Conservation (phyloP, 2,888 invertebrate genomes). For the Lissonota sp. region DNA sequence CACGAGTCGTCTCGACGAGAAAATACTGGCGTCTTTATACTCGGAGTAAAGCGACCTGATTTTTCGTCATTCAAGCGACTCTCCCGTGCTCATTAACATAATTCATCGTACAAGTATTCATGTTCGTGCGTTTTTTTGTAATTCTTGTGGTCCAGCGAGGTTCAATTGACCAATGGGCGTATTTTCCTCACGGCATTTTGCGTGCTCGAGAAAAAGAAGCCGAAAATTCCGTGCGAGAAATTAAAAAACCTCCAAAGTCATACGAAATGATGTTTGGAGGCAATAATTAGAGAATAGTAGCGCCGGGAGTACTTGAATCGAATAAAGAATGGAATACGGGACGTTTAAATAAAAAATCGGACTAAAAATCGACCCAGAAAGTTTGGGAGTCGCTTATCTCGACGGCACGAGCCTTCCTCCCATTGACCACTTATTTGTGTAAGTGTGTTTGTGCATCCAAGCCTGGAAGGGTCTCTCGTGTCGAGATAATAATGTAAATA, state of each 20-base stretch:
- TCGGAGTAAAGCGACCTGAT: slow-evolving; percentile 35
- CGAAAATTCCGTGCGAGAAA: background rate
- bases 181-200: slow-evolving; percentile 14
- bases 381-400: background rate
- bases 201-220: slow-evolving; percentile 4
- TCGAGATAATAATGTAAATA: slow-evolving; percentile 20
- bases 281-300: background rate
- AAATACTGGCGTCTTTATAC: slow-evolving; percentile 49
- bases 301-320: background rate
- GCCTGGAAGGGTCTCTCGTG: slow-evolving; percentile 18
- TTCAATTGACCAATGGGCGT: slow-evolving; percentile 50
- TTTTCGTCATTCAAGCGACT: slow-evolving; percentile 21
- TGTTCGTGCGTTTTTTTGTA: slow-evolving; percentile 19
- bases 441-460: background rate
- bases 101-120: slow-evolving; percentile 20
- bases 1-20: slow-evolving; percentile 44
- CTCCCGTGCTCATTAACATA: slow-evolving; percentile 41
- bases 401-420: slow-evolving; percentile 37
- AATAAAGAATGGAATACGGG: background rate
- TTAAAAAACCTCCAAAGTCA: background rate
- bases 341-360: background rate
- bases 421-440: slow-evolving; percentile 32
- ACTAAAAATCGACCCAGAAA: background rate
- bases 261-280: background rate
- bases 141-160: slow-evolving; percentile 20